A percentile compares a stretch with the other conserved stretches of the same genome.
These are phyloP conservation scores for Tiliqua scincoides DNA, from an alignment of 2,113 vertebrate species.

Conservation along the genomic window DNA sequence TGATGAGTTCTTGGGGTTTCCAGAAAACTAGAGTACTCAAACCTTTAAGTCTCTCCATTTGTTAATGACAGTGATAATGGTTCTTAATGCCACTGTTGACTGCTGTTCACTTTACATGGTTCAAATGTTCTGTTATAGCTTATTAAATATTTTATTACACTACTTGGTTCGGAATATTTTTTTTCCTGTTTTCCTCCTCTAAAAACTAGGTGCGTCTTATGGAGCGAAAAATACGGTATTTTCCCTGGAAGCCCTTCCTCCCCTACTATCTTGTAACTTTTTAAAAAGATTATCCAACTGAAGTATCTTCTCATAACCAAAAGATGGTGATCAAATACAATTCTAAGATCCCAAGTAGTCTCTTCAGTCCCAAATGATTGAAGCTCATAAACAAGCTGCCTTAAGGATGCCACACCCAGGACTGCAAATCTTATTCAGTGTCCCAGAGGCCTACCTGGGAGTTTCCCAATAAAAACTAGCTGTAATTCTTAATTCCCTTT, in stretches of 20 bases:
- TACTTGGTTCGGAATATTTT: too few relatives aligned
- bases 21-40: too few relatives aligned
- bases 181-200: too few relatives aligned
- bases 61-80: too few relatives aligned
- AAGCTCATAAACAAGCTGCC: background rate
- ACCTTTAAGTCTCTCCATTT: too few relatives aligned
- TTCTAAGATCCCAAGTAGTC: background rate
- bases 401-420: background rate
- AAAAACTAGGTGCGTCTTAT: too few relatives aligned
- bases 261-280: background rate
- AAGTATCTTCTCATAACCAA: background rate
- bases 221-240: too few relatives aligned
- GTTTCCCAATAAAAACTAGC: background rate
- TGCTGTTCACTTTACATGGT: too few relatives aligned
- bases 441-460: background rate
- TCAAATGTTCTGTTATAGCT: too few relatives aligned
- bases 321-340: background rate
- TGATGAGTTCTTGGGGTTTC: too few relatives aligned
- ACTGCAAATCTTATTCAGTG: background rate
- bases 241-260: background rate
- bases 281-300: background rate
- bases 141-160: too few relatives aligned
- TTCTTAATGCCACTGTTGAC: too few relatives aligned
- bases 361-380: background rate
- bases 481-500: background rate